Percentiles rank a stretch among this genome's conserved stretches.
Evolutionary conservation across 2,888 invertebrate genomes (phyloP).

Genomic region (Yponomeuta evonymella): DNA sequence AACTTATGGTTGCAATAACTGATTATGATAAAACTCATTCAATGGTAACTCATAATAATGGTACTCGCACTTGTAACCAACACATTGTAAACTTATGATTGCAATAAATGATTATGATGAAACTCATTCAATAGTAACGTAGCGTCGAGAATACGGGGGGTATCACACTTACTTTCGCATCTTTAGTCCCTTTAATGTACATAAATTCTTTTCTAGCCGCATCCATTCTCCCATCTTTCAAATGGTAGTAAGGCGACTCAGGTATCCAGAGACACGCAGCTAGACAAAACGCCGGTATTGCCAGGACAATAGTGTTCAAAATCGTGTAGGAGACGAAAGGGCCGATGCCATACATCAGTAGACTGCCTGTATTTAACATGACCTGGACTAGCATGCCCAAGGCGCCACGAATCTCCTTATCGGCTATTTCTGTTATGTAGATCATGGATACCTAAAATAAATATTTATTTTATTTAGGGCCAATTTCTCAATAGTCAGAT

Average conservation of each 20-base stretch:
- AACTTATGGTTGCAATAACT: too few species aligned
- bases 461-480: background rate
- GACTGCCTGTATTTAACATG: constrained; percentile 64
- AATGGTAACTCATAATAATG: too few species aligned
- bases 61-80: too few species aligned
- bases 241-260: constrained; percentile 77
- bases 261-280: constrained; percentile 74
- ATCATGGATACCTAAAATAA: constrained; percentile 62
- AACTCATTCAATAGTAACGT: too few species aligned
- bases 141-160: too few species aligned
- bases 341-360: constrained; percentile 61
- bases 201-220: constrained; percentile 63
- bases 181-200: constrained; percentile 57
- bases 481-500: too few species aligned
- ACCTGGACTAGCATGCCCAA: constrained; percentile 68
- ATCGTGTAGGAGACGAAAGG: constrained; percentile 65
- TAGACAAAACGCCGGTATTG: constrained; percentile 66
- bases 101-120: too few species aligned
- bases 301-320: constrained; percentile 58
- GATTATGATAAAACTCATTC: too few species aligned
- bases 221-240: constrained; percentile 67
- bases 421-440: constrained; percentile 71
- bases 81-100: too few species aligned
- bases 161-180: constrained; percentile 46
- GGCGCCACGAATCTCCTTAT: constrained; percentile 66